Evolutionary conservation across 2,888 invertebrate species (phyloP).

Genomic region (Tipula helvola): DNA sequence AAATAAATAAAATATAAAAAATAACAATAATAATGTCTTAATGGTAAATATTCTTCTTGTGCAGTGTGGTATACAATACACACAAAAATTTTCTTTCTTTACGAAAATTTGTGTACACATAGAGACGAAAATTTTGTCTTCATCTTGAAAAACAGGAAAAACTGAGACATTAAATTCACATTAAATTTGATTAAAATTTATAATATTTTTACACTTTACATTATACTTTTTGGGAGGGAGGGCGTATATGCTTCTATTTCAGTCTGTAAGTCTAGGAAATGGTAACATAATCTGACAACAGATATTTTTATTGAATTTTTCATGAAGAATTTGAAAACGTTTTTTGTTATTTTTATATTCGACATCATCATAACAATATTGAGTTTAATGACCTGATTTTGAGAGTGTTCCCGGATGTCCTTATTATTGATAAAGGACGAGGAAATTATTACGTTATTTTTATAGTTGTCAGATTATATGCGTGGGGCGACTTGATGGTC

Average conservation of each 20-base stretch:
- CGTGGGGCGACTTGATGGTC: neutral
- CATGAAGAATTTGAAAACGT: neutral
- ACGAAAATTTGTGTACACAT: neutral
- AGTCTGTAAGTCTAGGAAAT: neutral
- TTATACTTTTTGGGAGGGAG: neutral
- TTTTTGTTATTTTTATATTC: neutral
- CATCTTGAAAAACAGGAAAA: neutral
- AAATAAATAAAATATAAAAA: neutral
- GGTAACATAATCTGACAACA: neutral
- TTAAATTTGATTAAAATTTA: slow-evolving; percentile 4
- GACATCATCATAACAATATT: neutral
- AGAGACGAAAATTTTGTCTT: neutral
- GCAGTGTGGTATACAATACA: neutral
- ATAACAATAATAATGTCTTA: neutral
- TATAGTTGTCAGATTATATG: neutral
- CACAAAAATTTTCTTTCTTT: neutral
- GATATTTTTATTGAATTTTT: neutral
- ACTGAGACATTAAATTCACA: neutral
- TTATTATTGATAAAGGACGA: neutral
- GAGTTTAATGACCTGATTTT: neutral
- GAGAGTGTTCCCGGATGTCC: neutral
- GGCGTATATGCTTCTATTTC: neutral
- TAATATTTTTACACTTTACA: neutral
- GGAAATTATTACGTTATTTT: neutral
- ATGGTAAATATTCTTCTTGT: neutral